Evolutionary conservation across 1,140 invertebrate species (phyloP).

Genomic region (Caenorhabditis briggsae): DNA sequence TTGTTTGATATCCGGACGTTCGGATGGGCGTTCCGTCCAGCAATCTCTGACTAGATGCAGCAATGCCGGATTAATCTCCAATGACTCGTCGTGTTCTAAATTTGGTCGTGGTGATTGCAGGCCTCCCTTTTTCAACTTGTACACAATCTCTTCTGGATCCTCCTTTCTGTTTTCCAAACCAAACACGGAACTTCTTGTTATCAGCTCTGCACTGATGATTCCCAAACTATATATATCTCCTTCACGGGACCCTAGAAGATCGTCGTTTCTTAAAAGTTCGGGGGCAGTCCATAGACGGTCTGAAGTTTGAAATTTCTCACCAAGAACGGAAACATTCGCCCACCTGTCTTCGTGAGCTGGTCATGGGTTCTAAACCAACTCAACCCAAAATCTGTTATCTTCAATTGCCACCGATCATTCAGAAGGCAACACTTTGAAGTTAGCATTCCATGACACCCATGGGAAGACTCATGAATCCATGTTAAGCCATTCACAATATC

Average conservation of each 20-base stretch:
- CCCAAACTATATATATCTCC: slow-evolving; percentile 72
- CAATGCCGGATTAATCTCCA: slow-evolving; percentile 63
- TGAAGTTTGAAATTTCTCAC: slow-evolving; percentile 66
- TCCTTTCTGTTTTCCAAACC: slow-evolving; percentile 61
- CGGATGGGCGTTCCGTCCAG: slow-evolving; percentile 87
- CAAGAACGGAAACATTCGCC: too few species aligned
- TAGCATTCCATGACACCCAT: slow-evolving; percentile 64
- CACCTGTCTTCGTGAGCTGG: slow-evolving; percentile 1
- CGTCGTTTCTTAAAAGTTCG: slow-evolving; percentile 85
- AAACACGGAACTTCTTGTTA: slow-evolving; percentile 54
- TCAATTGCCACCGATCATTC: slow-evolving; percentile 67
- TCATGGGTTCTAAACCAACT: slow-evolving; percentile 78
- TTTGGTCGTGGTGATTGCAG: slow-evolving; percentile 50
- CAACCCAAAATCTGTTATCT: slow-evolving; percentile 65
- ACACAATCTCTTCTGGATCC: slow-evolving; percentile 62
- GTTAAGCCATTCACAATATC: slow-evolving; percentile 85
- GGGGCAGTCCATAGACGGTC: slow-evolving; percentile 93
- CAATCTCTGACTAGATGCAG: slow-evolving; percentile 73
- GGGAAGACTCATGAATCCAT: slow-evolving; percentile 60
- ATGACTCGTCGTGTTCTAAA: slow-evolving; percentile 57
- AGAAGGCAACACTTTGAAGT: slow-evolving; percentile 64
- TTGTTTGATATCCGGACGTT: slow-evolving; percentile 88
- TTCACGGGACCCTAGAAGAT: slow-evolving; percentile 68
- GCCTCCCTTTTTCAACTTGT: slow-evolving; percentile 64
- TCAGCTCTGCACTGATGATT: slow-evolving; percentile 58